Base-by-base conservation (phyloP, 2,797 vertebrate genomes). In the Okamejei kenojei region DNA sequence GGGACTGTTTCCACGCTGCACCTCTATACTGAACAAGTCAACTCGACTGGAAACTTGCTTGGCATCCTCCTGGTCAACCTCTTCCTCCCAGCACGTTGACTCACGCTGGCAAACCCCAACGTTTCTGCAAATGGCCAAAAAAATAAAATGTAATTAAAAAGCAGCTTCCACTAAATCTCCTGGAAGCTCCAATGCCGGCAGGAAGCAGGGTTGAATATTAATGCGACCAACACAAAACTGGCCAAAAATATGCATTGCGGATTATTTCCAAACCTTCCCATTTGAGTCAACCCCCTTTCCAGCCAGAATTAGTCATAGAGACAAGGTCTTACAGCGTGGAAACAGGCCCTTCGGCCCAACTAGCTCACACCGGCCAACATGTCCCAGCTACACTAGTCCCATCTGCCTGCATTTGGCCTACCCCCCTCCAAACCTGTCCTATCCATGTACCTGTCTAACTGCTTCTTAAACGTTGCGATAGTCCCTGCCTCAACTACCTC, bases 141-240 rank as follows among this genome's bases (percentile, higher is more conserved):
- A 76, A 76, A 73, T 74, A 74, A 92, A 74, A 76, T 54, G 29
- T 74, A 76, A 92, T 68, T 88, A 88, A 88, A 45, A n/a, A 88
- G n/a, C 61, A 88, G n/a, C 84, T 23, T 32, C 17, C 61, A 65
- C 61, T 65, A 68, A 65, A 68, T 8, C 38, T 88, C 61, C 65
- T 65, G n/a, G 63, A 32, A 88, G 35, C 63, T 35, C 84, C 35
- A 88, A 65, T 88, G n/a, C 61, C 63, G 35, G 63, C 84, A 88
- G 84, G 61, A 68, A 68, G 26, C 35, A 68, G 63, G 61, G 61
- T 63, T 63, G 32, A 86, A 88, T 19, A 23, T 65, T 88, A 88
- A 21, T 9, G 11, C 21, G 61, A n/a, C 32, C n/a, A 32, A 32
- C 0, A n/a, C 13, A 65, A 32, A 63, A 17, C n/a, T 17, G 3